Percentiles rank a stretch among this genome's conserved stretches.
These are phyloP conservation scores for Pangasianodon gigas DNA, from an alignment of 2,113 vertebrate species.

Conservation along the genomic window DNA sequence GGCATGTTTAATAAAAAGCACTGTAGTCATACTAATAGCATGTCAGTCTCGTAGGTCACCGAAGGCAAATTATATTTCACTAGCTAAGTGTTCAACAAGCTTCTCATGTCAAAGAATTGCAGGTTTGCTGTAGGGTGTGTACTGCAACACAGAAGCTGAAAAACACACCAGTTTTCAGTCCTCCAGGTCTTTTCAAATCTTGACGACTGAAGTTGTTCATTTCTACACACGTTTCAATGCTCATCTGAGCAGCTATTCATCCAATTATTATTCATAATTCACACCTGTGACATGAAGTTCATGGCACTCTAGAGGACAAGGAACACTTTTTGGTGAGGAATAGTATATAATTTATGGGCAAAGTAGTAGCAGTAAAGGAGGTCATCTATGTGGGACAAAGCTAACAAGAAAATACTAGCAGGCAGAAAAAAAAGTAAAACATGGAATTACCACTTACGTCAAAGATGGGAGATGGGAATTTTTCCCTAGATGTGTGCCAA, in stretches of 20 bases:
- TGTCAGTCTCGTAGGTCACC: background rate
- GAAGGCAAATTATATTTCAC: background rate
- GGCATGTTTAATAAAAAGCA: slow-evolving; percentile 21
- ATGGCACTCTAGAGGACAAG: background rate
- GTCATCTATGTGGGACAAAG: background rate
- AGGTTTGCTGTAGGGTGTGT: background rate
- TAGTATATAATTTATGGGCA: background rate
- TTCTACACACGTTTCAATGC: background rate
- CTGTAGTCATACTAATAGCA: background rate
- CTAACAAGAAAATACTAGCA: background rate
- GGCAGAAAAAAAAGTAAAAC: background rate
- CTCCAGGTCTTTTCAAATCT: background rate
- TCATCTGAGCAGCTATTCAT: background rate
- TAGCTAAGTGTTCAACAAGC: background rate
- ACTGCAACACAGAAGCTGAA: background rate
- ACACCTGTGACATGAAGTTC: background rate
- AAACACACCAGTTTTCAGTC: background rate
- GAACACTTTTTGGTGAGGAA: background rate
- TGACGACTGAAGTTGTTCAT: background rate
- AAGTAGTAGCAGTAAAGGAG: background rate
- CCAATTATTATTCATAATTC: background rate
- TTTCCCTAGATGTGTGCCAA: background rate
- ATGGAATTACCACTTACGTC: background rate
- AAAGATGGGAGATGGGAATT: background rate
- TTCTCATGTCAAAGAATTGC: background rate